Evolutionary conservation across 2,113 vertebrate species (phyloP).

Genomic region (Balaenoptera acutorostrata): DNA sequence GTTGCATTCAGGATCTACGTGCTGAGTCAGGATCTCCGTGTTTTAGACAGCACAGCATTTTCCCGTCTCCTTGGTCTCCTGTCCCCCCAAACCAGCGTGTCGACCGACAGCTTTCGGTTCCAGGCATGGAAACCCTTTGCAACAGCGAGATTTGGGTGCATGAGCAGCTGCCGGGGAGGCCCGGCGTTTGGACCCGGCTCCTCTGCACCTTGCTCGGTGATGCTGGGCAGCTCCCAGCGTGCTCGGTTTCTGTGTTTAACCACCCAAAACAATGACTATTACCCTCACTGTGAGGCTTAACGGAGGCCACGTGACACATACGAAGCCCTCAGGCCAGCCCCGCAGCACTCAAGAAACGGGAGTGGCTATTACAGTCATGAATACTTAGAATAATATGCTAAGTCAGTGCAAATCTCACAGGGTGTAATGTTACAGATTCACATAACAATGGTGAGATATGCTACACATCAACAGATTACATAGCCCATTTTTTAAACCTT

Average conservation of each 20-base stretch:
- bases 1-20: fast-evolving
- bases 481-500: fast-evolving
- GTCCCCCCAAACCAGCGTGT: not conserved
- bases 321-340: not conserved
- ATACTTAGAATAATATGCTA: not conserved
- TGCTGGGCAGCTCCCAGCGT: fast-evolving
- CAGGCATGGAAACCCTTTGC: fast-evolving
- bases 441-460: fast-evolving
- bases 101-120: not conserved
- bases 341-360: fast-evolving
- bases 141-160: fast-evolving
- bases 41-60: fast-evolving
- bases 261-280: not conserved
- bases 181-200: not conserved
- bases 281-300: not conserved
- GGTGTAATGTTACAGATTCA: fast-evolving
- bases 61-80: not conserved
- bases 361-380: fast-evolving
- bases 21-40: not conserved
- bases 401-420: too few species aligned
- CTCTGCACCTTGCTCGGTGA: fast-evolving
- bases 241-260: not conserved
- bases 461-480: not conserved
- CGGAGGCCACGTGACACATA: not conserved
- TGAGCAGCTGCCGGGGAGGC: fast-evolving